A percentile compares a stretch with the other conserved stretches of the same genome.
These are phyloP conservation scores for Galagoides demidoff DNA, from an alignment of 2,797 vertebrate genomes.

Conservation along the genomic window DNA sequence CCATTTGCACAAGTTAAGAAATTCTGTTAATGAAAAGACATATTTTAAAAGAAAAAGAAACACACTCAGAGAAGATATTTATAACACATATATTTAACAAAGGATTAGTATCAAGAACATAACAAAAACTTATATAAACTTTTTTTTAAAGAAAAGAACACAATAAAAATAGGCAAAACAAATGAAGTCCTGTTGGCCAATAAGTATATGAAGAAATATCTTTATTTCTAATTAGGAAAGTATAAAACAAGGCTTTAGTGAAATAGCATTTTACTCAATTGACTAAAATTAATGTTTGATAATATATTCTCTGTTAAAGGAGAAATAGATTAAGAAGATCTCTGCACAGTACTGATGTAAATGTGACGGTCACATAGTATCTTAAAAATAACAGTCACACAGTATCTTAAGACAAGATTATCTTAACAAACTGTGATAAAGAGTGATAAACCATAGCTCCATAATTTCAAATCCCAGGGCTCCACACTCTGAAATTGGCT, in stretches of 20 bases:
- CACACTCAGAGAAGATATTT: background rate
- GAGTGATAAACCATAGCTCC: background rate
- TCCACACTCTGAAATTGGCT: background rate
- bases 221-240: background rate
- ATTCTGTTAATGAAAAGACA: background rate
- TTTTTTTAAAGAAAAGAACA: background rate
- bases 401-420: constrained; percentile 5
- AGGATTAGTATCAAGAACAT: background rate
- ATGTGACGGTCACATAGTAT: background rate
- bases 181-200: background rate
- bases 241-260: background rate
- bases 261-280: background rate
- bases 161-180: background rate
- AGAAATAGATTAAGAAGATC: background rate
- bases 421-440: background rate
- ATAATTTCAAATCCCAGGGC: background rate
- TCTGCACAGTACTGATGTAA: background rate
- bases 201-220: background rate
- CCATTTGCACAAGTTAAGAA: background rate
- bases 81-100: background rate
- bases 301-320: background rate
- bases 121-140: background rate
- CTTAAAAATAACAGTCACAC: background rate
- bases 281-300: background rate
- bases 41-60: background rate